Percentiles rank a stretch among this genome's conserved stretches.
Conservation (phyloP, 2,113 vertebrate species). For the Mormyrus lacerda region DNA sequence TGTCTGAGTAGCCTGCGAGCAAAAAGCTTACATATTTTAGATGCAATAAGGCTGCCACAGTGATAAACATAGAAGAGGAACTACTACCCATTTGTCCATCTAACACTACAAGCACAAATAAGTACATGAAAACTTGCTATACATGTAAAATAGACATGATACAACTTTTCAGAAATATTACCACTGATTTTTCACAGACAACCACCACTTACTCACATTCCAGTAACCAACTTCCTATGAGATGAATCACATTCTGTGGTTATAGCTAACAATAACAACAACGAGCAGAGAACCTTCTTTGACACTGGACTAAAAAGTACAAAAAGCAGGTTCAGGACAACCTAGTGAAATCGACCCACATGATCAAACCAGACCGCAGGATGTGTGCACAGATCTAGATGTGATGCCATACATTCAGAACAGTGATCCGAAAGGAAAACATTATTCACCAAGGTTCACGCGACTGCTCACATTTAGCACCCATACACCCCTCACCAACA, state of each 20-base stretch:
- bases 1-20: background rate
- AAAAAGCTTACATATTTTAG: background rate
- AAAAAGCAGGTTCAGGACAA: background rate
- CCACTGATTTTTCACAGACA: background rate
- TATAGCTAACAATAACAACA: background rate
- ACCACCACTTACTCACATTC: background rate
- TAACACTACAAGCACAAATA: background rate
- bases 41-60: background rate
- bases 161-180: background rate
- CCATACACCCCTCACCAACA: background rate
- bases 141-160: background rate
- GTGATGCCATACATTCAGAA: background rate
- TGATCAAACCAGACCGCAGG: background rate
- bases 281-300: background rate
- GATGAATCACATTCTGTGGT: background rate
- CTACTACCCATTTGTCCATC: background rate
- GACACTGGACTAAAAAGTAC: too few relatives aligned
- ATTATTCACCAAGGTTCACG: background rate
- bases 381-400: background rate
- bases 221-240: slow-evolving; percentile 12
- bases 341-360: background rate
- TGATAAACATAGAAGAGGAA: background rate
- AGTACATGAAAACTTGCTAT: background rate
- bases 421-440: background rate
- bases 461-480: background rate